Conservation (phyloP, 2,888 invertebrate species). For the Acanthosepion pharaonis region DNA sequence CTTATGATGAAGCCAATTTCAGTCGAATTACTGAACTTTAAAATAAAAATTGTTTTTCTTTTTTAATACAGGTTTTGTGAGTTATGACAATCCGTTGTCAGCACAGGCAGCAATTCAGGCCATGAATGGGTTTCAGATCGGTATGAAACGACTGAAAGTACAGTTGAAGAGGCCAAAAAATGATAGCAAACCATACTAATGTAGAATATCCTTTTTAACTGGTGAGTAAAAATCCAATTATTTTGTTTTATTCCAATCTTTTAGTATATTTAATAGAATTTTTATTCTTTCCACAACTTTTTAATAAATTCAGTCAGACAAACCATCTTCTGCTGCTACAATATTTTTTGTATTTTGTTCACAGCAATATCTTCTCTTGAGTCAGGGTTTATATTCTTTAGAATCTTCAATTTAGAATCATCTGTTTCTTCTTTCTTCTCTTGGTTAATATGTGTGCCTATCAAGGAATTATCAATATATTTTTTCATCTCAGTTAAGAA, state of each 20-base stretch:
- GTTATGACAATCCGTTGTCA: conserved; percentile 97
- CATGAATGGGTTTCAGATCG: conserved; percentile 99
- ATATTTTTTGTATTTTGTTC: not conserved
- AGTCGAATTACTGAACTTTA: not conserved
- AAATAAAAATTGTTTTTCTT: not conserved
- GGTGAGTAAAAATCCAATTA: conserved; percentile 37
- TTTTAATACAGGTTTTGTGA: conserved; percentile 90
- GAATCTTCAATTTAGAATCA: not conserved
- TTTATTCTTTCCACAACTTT: not conserved
- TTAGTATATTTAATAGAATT: not conserved
- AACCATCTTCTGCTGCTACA: conserved; percentile 45
- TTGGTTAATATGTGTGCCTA: not conserved
- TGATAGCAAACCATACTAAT: conserved; percentile 96
- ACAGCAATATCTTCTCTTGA: not conserved
- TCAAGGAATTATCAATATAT: too few relatives aligned
- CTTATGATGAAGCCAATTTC: not conserved
- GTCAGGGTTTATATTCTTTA: not conserved
- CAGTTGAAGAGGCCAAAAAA: conserved; percentile 99
- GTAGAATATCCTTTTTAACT: conserved; percentile 47
- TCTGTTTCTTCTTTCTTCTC: not conserved
- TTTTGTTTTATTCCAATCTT: not conserved
- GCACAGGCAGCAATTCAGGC: conserved; percentile 99
- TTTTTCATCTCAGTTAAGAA: too few relatives aligned
- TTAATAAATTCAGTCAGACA: conserved; percentile 37
- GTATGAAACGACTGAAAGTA: conserved; percentile 99